Evolutionary conservation across 2,888 invertebrate genomes (phyloP), one percentile per base, ranked within the genome.

Genomic region (Rhogogaster chlorosoma): DNA sequence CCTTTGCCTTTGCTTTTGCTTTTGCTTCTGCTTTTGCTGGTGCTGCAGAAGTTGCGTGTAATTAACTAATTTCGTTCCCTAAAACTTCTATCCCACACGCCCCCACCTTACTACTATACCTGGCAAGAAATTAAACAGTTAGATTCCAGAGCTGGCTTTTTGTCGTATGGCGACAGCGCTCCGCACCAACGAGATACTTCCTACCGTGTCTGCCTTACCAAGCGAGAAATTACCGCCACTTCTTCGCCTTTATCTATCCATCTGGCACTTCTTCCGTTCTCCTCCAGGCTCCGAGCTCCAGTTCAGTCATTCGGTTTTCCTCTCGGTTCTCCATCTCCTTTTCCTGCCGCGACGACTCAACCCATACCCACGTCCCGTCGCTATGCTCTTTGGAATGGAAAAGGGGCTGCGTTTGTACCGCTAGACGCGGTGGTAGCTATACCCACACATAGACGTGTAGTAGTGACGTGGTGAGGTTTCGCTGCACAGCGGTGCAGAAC

Each of bases 181-280:
- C 57, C 29, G 29, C 38, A 22, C 18, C 77, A 26, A n/a, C 32
- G 57, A 38, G 36, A 36, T 80, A 61, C 49, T 61, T 36, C 61
- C 61, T 18, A 61, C 38, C 49, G 29, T 29, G 67, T 67, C 64
- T 67, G 67, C 83, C 49, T 38, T 36, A 22, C 83, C 42, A 70
- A 67, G 83, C 83, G 83, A 83, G 67, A 83, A 83, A 83, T 83
- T 83, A 83, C 67, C 83, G 83, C 64, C 83, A 57, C 83, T 83
- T 83, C 83, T 83, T 83, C 49, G 45, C 83, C 67, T 64, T 83
- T 83, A 83, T 83, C 83, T 83, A 70, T 83, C 70, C 83, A 67
- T 64, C 83, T 83, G 83, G 42, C 80, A 80, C 57, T 42, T 83
- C 83, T 70, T 64, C 83, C 67, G 32, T 67, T 67, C 57, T 77